Evolutionary conservation across 2,113 vertebrate genomes (phyloP), one percentile per base, ranked within the genome.

Genomic region (Numida meleagris): DNA sequence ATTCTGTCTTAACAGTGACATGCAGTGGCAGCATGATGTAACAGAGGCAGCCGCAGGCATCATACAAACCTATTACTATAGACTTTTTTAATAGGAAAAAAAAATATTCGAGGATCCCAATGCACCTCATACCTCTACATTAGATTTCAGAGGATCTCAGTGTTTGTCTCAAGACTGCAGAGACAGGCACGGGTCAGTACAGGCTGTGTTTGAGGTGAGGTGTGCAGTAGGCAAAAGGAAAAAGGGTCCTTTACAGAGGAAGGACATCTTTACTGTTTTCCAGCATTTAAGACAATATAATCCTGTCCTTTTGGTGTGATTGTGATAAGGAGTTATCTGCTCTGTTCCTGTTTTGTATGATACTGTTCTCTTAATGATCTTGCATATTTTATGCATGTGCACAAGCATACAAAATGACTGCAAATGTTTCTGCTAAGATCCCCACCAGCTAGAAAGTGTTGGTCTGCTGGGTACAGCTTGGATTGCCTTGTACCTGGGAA

Each of bases 11-110:
- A 86, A 77, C 63, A 90, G 92, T 85, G 96, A 68, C 93, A 72
- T 94, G 91, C 9, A 36, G 91, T 92, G 94, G 94, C 93, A 91
- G 84, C 82, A 70, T 0, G 29, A 55, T 71, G 93, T 57, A 78
- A 67, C 66, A 90, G 83, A 94, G 65, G 61, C 77, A 78, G 91
- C 16, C 58, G 74, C 59, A 77, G 79, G 21, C 42, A 38, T 48
- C 31, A 6, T 7, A 18, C 12, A 29, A 23, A 17, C 14, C 23
- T 63, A 27, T 46, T 17, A 12, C 6, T 34, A 3, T 12, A 21
- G 19, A 31, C 5, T 29, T 17, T 77, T 34, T 63, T 75, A 9
- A 61, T 18, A 33, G 25, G 16, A 33, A 11, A 57, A 12, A 33
- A 80, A n/a, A 12, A 7, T 12, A 27, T 63, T 3, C 8, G 33